Conservation (phyloP, 2,797 vertebrate species). For the Serranus cabrilla region DNA sequence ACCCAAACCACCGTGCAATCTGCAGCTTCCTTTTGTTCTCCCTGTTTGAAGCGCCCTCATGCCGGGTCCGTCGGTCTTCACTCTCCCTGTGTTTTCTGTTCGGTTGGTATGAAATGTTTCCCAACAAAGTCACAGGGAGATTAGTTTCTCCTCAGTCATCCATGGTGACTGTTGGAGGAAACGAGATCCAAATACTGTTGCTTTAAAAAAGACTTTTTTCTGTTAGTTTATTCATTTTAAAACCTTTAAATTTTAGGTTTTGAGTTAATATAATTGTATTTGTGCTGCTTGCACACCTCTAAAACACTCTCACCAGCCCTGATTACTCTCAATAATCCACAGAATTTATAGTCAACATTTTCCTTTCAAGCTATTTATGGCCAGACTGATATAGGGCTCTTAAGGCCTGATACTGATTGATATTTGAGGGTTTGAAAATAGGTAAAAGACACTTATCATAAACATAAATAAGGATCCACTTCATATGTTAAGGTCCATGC, state of each 20-base stretch:
- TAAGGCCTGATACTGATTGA: no score
- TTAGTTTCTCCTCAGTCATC: conserved; percentile 39
- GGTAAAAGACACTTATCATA: no score
- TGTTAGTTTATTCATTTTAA: not conserved
- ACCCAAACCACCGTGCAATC: conserved; percentile 81
- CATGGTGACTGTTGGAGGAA: conserved; percentile 1
- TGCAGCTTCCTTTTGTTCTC: conserved; percentile 78
- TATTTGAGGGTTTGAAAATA: no score
- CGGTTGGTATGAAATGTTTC: conserved; percentile 52
- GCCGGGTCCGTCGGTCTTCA: conserved; percentile 61
- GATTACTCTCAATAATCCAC: no score
- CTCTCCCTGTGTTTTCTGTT: conserved; percentile 66
- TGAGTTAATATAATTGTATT: no score
- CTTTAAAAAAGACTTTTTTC: not conserved
- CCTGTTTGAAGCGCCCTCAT: conserved; percentile 81
- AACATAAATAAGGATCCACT: no score
- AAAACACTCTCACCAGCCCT: no score
- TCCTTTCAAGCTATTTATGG: no score
- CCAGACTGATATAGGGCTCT: no score
- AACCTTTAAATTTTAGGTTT: not conserved
- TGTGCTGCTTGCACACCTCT: no score
- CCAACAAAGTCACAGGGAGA: conserved; percentile 36
- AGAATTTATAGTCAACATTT: no score
- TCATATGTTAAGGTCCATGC: no score
- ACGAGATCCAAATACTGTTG: not conserved